Evolutionary conservation across 2,797 vertebrate genomes (phyloP).

Genomic region (Enteromius viviparus): DNA sequence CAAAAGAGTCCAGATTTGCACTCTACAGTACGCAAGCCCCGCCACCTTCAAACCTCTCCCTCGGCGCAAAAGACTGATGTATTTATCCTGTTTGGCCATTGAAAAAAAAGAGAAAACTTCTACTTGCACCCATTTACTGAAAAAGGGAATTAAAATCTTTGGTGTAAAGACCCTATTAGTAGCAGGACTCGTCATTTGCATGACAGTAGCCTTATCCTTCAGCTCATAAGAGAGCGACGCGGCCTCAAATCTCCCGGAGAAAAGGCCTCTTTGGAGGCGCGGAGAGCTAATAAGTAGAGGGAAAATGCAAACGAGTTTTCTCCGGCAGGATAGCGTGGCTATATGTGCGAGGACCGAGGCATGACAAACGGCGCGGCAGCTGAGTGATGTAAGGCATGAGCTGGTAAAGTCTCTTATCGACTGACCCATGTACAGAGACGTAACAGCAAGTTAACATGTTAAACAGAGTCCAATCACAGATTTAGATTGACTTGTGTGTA

Average conservation of each 20-base stretch:
- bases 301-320: constrained; percentile 79
- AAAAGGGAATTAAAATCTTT: constrained; percentile 81
- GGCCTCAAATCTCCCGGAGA: constrained; percentile 72
- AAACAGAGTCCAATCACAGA: background rate
- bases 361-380: constrained; percentile 50
- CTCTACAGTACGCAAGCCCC: constrained; percentile 69
- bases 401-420: constrained; percentile 45
- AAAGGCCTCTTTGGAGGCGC: constrained; percentile 74
- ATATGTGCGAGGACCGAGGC: constrained; percentile 66
- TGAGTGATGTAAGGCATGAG: constrained; percentile 55
- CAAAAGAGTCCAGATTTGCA: constrained; percentile 58
- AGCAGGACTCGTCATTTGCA: constrained; percentile 83
- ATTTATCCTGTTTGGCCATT: constrained; percentile 82
- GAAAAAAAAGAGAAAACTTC: constrained; percentile 78
- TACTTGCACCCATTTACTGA: constrained; percentile 81
- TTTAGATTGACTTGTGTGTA: background rate
- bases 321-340: constrained; percentile 72
- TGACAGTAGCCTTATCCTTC: constrained; percentile 84
- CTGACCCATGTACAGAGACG: constrained; percentile 4
- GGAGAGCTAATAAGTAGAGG: constrained; percentile 70
- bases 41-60: constrained; percentile 66
- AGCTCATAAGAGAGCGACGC: constrained; percentile 80
- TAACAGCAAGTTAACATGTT: constrained; percentile 17
- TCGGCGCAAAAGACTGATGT: constrained; percentile 78
- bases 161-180: constrained; percentile 84